Conservation (phyloP, 2,888 invertebrate species). For the Meganola albula region DNA sequence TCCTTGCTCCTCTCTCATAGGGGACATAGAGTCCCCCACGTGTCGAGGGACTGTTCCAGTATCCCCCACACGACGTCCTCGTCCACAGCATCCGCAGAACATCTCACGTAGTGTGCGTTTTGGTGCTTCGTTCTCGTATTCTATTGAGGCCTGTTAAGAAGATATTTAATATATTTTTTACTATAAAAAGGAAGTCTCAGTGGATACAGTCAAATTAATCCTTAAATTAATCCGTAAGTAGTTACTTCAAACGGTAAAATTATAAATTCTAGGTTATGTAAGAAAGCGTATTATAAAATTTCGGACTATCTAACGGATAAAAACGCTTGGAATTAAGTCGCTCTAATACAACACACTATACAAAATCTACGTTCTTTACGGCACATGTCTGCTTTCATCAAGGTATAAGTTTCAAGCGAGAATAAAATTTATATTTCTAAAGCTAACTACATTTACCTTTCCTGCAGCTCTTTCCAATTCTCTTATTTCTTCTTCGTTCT, state of each 20-base stretch:
- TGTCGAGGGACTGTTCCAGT: constrained; percentile 30
- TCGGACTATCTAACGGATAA: no score
- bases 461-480: constrained; percentile 59
- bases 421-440: not conserved
- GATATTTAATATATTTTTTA: not conserved
- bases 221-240: no score
- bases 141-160: constrained; percentile 47
- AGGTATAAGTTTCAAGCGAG: no score
- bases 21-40: constrained; percentile 33
- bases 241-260: no score
- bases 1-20: constrained; percentile 45
- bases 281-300: no score
- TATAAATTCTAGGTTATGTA: no score
- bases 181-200: not conserved
- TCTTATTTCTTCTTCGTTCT: constrained; percentile 46
- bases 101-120: constrained; percentile 70
- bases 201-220: no score
- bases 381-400: no score
- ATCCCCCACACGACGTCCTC: constrained; percentile 43
- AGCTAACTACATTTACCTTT: constrained; percentile 50
- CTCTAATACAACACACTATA: no score
- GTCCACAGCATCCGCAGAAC: constrained; percentile 55
- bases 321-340: no score
- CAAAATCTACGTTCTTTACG: no score
- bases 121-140: constrained; percentile 64